These are phyloP conservation scores for Galbula dea DNA, from an alignment of 2,113 vertebrate species.

Conservation along the genomic window DNA sequence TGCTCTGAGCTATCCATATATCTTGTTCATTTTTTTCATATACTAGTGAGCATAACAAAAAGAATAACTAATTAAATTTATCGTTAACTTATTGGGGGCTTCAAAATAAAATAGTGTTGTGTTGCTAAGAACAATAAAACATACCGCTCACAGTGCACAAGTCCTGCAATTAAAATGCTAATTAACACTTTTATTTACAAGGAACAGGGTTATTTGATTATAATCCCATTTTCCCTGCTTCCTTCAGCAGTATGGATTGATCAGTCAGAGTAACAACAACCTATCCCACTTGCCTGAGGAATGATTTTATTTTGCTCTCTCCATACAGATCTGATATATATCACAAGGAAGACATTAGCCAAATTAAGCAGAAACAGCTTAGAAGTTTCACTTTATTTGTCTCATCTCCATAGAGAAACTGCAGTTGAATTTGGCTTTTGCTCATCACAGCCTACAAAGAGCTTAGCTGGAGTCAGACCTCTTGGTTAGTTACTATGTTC, in stretches of 20 bases:
- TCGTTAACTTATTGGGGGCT: neutral
- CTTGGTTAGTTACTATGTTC: neutral
- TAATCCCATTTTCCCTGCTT: constrained; percentile 12
- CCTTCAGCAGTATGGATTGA: neutral
- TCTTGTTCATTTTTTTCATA: neutral
- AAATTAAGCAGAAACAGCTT: neutral
- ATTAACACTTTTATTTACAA: constrained; percentile 52
- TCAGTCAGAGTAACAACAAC: neutral
- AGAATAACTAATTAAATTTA: neutral
- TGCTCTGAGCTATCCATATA: neutral
- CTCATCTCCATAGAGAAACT: neutral
- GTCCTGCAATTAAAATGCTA: constrained; percentile 37
- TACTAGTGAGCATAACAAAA: neutral
- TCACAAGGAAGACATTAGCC: neutral
- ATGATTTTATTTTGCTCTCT: neutral
- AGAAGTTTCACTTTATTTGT: neutral
- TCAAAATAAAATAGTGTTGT: neutral
- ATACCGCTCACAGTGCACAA: neutral
- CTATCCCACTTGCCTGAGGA: neutral
- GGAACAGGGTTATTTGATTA: constrained; percentile 32
- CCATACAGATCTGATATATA: neutral
- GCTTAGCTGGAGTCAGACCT: neutral
- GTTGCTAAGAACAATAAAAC: neutral
- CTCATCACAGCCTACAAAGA: neutral
- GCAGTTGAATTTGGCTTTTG: neutral